Conservation (phyloP, 2,797 vertebrate genomes). For the Squalus acanthias region DNA sequence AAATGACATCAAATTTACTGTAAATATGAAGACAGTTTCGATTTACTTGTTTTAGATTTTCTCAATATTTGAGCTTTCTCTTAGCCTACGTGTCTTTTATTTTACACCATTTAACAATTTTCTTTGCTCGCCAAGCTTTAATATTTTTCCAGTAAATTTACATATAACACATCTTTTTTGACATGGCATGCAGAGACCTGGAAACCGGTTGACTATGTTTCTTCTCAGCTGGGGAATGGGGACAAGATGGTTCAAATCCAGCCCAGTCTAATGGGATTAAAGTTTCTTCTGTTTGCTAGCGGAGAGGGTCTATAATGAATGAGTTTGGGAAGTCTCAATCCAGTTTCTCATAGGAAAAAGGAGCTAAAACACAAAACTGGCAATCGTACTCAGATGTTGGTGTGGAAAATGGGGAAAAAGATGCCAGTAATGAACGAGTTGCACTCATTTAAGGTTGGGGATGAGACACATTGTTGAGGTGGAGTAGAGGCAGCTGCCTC, state of each 20-base stretch:
- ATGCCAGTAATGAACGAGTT: too few species aligned
- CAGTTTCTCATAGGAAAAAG: not conserved
- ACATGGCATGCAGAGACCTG: not conserved
- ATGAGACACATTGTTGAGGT: too few species aligned
- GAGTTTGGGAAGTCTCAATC: not conserved
- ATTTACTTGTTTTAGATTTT: too few species aligned
- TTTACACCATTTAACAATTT: not conserved
- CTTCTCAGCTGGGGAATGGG: not conserved
- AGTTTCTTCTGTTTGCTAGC: not conserved
- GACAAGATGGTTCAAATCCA: not conserved
- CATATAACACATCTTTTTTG: not conserved
- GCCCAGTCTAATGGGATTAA: not conserved
- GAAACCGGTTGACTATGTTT: not conserved
- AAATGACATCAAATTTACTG: too few species aligned
- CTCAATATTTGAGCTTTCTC: not conserved
- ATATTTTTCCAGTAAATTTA: not conserved
- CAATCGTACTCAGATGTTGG: too few species aligned
- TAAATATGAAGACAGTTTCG: too few species aligned
- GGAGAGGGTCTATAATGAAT: not conserved
- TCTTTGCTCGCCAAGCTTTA: too few species aligned
- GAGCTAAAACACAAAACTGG: not conserved
- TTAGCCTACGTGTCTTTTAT: not conserved
- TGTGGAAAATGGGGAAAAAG: too few species aligned
- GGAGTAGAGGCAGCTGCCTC: too few species aligned
- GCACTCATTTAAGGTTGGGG: too few species aligned